A percentile compares a stretch with the other conserved stretches of the same genome.
phyloP scores from a whole-genome alignment of 2,113 vertebrate genomes.

The Labeo rohita region DNA sequence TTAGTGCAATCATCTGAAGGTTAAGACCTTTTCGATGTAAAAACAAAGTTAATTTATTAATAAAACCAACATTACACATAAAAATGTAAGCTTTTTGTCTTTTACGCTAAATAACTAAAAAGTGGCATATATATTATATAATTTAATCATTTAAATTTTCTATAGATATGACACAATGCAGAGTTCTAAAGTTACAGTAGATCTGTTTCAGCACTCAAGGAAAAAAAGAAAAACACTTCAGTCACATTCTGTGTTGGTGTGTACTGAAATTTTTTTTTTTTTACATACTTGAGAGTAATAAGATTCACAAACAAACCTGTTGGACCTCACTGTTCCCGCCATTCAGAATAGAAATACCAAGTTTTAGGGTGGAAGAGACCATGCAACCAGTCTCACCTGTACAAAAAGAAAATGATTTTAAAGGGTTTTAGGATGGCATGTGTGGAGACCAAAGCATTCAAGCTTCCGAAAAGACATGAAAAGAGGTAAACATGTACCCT shows the following conservation, averaged over 20 bases:
- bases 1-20: background rate
- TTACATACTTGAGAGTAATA: constrained; percentile 50
- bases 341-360: constrained; percentile 94
- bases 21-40: background rate
- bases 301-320: constrained; percentile 73
- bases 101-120: background rate
- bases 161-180: constrained; percentile 4
- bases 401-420: background rate
- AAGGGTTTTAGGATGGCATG: background rate
- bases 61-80: background rate
- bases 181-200: constrained; percentile 60
- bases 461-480: background rate
- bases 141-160: background rate
- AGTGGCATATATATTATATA: background rate
- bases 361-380: constrained; percentile 91
- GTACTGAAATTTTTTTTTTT: constrained; percentile 36
- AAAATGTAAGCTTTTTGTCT: background rate
- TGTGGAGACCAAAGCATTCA: background rate
- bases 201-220: constrained; percentile 54
- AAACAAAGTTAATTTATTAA: background rate
- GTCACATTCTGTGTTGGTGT: background rate
- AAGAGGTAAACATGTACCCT: constrained; percentile 74
- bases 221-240: constrained; percentile 22
- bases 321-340: constrained; percentile 90
- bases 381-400: constrained; percentile 89